Conservation (phyloP, 2,888 invertebrate genomes). For the Drosophila conformis region DNA sequence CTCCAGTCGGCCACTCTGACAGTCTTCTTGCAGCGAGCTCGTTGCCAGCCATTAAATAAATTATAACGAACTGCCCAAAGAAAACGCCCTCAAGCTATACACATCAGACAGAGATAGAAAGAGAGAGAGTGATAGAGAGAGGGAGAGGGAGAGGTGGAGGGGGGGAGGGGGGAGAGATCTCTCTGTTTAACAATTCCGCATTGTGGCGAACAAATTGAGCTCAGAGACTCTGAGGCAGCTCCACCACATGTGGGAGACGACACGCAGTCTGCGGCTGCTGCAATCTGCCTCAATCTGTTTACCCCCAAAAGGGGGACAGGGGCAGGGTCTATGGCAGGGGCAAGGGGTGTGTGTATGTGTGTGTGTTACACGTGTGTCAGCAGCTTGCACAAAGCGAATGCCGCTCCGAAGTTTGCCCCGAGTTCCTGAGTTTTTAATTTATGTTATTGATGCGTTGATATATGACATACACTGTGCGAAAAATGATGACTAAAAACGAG, state of each 20-base stretch:
- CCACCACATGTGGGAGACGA: slow-evolving; percentile 74
- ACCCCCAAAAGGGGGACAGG: no score
- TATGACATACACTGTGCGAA: slow-evolving; percentile 64
- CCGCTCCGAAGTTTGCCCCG: slow-evolving; percentile 58
- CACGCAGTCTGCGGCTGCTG: slow-evolving; percentile 78
- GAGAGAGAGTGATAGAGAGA: not conserved
- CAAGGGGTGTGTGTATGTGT: not conserved
- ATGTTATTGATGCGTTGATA: slow-evolving; percentile 74
- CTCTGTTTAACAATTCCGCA: slow-evolving; percentile 24
- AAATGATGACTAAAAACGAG: not conserved
- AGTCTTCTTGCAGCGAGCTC: slow-evolving; percentile 13
- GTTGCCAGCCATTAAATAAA: slow-evolving; percentile 78
- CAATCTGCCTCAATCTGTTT: slow-evolving; percentile 24
- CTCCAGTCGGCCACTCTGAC: slow-evolving; percentile 7
- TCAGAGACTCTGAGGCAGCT: slow-evolving; percentile 19
- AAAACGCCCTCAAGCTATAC: slow-evolving; percentile 32
- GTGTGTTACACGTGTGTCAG: slow-evolving; percentile 60
- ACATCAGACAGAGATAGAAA: not conserved
- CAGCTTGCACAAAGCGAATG: slow-evolving; percentile 74
- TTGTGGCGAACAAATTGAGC: slow-evolving; percentile 44
- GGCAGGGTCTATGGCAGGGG: not conserved
- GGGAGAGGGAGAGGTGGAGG: no score
- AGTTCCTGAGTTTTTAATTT: slow-evolving; percentile 64
- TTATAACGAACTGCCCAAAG: slow-evolving; percentile 72
- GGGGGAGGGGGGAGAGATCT: not conserved